A percentile compares a stretch with the other conserved stretches of the same genome.
Evolutionary conservation across 2,113 vertebrate species (phyloP).

Genomic region (Xenopus borealis): DNA sequence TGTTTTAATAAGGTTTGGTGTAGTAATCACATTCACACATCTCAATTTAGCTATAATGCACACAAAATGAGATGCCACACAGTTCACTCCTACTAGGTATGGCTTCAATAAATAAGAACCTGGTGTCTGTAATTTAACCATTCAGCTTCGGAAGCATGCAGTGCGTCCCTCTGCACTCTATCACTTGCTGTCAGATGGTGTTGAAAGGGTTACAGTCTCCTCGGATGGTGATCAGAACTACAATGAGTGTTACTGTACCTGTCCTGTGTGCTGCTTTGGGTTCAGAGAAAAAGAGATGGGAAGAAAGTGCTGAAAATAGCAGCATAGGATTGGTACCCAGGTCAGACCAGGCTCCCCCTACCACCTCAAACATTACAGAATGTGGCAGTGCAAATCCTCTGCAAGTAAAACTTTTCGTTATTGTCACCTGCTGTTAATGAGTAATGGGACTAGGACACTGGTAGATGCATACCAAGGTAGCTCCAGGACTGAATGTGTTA

Average conservation of each 20-base stretch:
- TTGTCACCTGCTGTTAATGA: not conserved
- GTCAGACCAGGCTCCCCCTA: constrained; percentile 22
- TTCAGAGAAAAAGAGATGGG: constrained; percentile 1
- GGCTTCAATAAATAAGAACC: no score
- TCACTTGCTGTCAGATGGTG: not conserved
- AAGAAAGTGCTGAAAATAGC: constrained; percentile 5
- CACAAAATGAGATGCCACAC: no score
- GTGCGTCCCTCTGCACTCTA: not conserved
- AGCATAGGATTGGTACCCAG: constrained; percentile 35
- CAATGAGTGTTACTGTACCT: constrained; percentile 21
- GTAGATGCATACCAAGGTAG: not conserved
- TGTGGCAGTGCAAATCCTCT: constrained; percentile 26
- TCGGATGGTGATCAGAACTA: not conserved
- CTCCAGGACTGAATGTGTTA: constrained; percentile 25
- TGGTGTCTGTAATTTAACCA: not conserved
- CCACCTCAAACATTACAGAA: not conserved
- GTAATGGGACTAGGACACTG: not conserved
- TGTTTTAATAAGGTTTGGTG: no score
- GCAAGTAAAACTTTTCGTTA: constrained; percentile 28
- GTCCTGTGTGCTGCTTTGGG: constrained; percentile 9
- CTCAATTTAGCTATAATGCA: no score
- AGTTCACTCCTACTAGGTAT: no score
- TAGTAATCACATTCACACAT: no score
- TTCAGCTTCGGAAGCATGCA: not conserved
- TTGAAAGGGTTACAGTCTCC: constrained; percentile 9